These are phyloP conservation scores for Platycercus adscitus DNA, from an alignment of 2,113 vertebrate species.

Conservation along the genomic window DNA sequence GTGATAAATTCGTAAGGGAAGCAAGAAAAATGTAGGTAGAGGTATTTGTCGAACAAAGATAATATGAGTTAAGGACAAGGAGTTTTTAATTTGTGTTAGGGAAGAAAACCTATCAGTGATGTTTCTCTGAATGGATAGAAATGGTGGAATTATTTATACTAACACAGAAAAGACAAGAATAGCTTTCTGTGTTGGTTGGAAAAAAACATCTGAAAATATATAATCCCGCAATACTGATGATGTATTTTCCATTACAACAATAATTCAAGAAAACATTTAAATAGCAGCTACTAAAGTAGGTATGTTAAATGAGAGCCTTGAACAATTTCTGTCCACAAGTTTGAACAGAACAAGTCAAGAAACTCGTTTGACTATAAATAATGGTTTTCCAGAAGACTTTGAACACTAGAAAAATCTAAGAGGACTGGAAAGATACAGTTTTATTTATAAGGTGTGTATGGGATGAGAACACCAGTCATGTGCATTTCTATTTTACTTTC, in stretches of 20 bases:
- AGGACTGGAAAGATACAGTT: not conserved
- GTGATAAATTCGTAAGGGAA: not conserved
- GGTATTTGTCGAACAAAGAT: not conserved
- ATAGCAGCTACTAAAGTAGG: constrained; percentile 2
- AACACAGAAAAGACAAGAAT: not conserved
- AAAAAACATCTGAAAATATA: constrained; percentile 2
- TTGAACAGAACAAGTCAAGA: constrained; percentile 20
- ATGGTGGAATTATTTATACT: not conserved
- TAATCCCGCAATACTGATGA: not conserved
- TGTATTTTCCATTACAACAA: constrained; percentile 43
- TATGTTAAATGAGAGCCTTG: constrained; percentile 20
- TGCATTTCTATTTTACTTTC: not conserved
- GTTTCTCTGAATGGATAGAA: not conserved
- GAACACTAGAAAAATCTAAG: not conserved
- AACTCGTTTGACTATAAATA: not conserved
- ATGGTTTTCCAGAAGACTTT: not conserved
- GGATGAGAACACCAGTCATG: not conserved
- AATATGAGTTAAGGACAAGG: not conserved
- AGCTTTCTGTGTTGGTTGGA: not conserved
- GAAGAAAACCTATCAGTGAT: not conserved
- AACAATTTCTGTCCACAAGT: constrained; percentile 24
- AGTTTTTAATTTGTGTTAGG: not conserved
- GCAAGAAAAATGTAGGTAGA: not conserved
- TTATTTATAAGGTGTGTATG: not conserved
- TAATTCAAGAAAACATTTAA: constrained; percentile 44